Base-by-base conservation (phyloP, 2,797 vertebrate species). In the Premnoplex brunnescens region DNA sequence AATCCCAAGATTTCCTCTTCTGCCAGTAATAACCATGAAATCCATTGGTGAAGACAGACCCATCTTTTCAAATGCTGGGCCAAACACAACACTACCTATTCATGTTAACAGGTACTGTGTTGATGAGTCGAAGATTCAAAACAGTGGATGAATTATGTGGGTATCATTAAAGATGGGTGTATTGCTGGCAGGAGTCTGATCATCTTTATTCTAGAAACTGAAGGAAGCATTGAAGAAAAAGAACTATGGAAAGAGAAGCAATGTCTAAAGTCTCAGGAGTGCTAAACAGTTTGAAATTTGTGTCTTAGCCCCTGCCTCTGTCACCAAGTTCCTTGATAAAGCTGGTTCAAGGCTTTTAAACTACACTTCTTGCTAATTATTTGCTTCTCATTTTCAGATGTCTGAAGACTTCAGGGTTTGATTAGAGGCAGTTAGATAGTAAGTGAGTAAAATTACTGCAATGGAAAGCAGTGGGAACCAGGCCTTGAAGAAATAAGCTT, bases 21-120 rank as follows among this genome's bases (percentile, higher is more conserved):
- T 91, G 60, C 59, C 59, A 93, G 51, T 51, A 88, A 83, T 77
- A 88, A 84, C 81, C 71, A 55, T 79, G 89, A 91, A 71, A 95
- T 85, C 74, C 86, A 84, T 63, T 63, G 83, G 77, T 88, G 74
- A 91, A 72, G 36, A 77, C 46, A 76, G 26, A 58, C 14, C 16
- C 27, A 6, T 64, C 28, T 64, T 77, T 75, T 76, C 54, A 88
- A 88, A 46, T 51, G 15, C n/a, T 81, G 43, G 39, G 32, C 43
- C 58, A 78, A 75, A 69, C 23, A 11, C 1, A 14, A 39, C 11
- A 24, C 37, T 71, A 73, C 49, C 24, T 73, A 54, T 52, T 73
- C 16, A 2, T 60, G 30, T 48, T 86, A 81, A 51, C 71, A 86
- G 76, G 74, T 85, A 81, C 19, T 62, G 39, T 4, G 0, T n/a